Evolutionary conservation across 1,140 invertebrate species (phyloP).

Genomic region (Ylistrum balloti): DNA sequence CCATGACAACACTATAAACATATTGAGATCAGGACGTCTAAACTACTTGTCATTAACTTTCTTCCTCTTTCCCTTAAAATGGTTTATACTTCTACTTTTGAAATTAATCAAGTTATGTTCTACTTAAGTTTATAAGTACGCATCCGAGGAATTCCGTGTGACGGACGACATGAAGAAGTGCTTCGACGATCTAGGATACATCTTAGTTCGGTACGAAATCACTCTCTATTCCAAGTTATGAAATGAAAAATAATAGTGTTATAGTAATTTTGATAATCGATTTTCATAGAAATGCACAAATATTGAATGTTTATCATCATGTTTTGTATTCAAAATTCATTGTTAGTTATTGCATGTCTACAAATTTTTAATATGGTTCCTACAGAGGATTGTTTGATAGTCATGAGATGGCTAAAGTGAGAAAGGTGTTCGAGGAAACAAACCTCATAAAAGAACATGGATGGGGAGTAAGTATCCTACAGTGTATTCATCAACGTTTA

Average conservation of each 20-base stretch:
- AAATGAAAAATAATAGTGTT: neutral
- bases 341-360: neutral
- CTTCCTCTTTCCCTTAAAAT: no score
- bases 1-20: no score
- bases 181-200: neutral
- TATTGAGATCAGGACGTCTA: no score
- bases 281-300: no score
- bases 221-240: no score
- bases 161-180: neutral
- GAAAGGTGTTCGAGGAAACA: slow-evolving; percentile 19
- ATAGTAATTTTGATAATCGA: no score
- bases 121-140: neutral
- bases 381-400: neutral
- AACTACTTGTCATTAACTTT: no score
- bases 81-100: no score
- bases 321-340: no score
- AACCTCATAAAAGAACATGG: neutral
- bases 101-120: no score
- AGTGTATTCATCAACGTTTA: neutral
- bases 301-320: no score
- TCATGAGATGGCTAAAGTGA: neutral
- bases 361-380: neutral
- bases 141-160: neutral
- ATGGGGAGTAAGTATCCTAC: neutral
- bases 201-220: neutral